Evolutionary conservation across 2,888 invertebrate genomes (phyloP), one percentile per base, ranked within the genome.

Genomic region (Heteromurus nitidus): DNA sequence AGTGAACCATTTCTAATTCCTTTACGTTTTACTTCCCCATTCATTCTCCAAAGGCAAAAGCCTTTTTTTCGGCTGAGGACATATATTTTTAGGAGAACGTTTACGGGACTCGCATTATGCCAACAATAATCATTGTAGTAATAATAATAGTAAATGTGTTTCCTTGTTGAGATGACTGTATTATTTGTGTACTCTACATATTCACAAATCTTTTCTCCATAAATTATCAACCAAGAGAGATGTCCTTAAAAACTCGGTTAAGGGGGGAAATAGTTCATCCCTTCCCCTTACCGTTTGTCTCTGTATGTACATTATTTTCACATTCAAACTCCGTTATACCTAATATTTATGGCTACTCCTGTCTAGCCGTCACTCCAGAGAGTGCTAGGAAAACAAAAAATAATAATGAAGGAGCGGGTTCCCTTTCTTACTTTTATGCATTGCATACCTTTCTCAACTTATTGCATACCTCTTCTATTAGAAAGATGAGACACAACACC

Each of bases 1-100:
- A 79, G 9, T 64, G 55, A 64, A 64, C 77, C 77, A 31, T 53
- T 64, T 64, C 77, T 70, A 70, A 79, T 79, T 79, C 70, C 30
- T 26, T n/a, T n/a, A n/a, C n/a, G 30, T 55, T 75, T 53, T 75
- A 58, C 67, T 67, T 75, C 26, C 31, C 30, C 20, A 55, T 55
- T 20, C 67, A 36, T 67, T 44, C n/a, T n/a, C n/a, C n/a, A n/a
- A n/a, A n/a, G n/a, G n/a, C n/a, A n/a, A n/a, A n/a, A n/a, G n/a
- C n/a, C n/a, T n/a, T n/a, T n/a, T n/a, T n/a, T n/a, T n/a, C n/a
- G n/a, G n/a, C n/a, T n/a, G n/a, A n/a, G n/a, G n/a, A n/a, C 67
- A 67, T 30, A 36, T 60, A 68, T 60, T 68, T 50, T 58, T 69
- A 16, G n/a, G 20, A 65, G n/a, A 20, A 22, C 22, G 18, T 77